Evolutionary conservation across 1,140 invertebrate species (phyloP).

Genomic region (Yoshiicerus persimilis): DNA sequence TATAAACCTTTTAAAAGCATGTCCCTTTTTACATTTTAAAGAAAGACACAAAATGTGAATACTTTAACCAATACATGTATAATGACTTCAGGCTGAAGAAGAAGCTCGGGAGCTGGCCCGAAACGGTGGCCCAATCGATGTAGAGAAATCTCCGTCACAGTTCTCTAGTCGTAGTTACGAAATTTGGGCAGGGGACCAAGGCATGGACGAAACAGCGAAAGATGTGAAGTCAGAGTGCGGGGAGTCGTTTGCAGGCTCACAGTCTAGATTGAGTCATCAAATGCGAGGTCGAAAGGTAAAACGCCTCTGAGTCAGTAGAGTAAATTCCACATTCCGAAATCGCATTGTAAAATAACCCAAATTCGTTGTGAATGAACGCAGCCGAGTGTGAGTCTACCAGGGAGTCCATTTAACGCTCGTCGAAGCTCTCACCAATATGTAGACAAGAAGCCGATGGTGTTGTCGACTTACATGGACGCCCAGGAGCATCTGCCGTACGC

Average conservation of each 20-base stretch:
- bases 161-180: constrained; percentile 88
- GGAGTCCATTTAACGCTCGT: constrained; percentile 90
- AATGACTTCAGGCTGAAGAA: constrained; percentile 61
- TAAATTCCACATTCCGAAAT: not conserved
- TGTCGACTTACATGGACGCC: constrained; percentile 91
- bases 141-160: constrained; percentile 81
- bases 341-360: not conserved
- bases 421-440: constrained; percentile 73
- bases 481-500: constrained; percentile 95
- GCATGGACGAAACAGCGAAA: constrained; percentile 79
- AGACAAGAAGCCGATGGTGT: constrained; percentile 88
- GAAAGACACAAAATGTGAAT: no score
- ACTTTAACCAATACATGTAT: not conserved
- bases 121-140: constrained; percentile 51
- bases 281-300: constrained; percentile 79
- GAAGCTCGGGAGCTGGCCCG: constrained; percentile 67
- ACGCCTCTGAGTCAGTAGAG: not conserved
- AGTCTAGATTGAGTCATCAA: constrained; percentile 55
- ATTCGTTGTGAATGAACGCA: constrained; percentile 56
- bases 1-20: no score
- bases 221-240: constrained; percentile 81
- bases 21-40: no score
- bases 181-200: constrained; percentile 80
- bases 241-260: constrained; percentile 75
- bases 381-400: constrained; percentile 93